A percentile compares a stretch with the other conserved stretches of the same genome.
Conservation (phyloP, 1,140 invertebrate genomes). For the Radopholus similis region DNA sequence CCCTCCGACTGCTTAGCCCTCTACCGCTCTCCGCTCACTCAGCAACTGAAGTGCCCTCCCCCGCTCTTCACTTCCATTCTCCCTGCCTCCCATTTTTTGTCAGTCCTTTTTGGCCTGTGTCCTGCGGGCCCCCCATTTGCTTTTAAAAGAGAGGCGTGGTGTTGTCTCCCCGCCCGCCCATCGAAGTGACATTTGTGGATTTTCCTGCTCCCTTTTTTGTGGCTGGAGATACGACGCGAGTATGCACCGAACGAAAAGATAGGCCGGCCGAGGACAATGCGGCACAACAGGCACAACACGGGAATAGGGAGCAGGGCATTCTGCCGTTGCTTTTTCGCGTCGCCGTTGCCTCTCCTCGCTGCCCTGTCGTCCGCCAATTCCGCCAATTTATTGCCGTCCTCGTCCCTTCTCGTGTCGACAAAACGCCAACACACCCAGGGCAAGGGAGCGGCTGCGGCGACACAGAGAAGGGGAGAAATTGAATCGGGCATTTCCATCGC, state of each 20-base stretch:
- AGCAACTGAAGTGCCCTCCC: not conserved
- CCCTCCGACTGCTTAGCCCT: not conserved
- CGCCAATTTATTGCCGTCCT: not conserved
- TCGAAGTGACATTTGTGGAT: not conserved
- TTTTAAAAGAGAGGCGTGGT: not conserved
- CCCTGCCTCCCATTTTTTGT: not conserved
- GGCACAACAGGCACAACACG: not conserved
- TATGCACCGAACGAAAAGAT: too few species aligned
- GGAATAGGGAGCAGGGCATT: not conserved
- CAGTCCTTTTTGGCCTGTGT: not conserved
- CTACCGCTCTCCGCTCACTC: not conserved
- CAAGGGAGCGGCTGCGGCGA: not conserved
- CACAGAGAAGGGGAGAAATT: not conserved
- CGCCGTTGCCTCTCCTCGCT: too few species aligned
- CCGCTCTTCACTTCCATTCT: not conserved
- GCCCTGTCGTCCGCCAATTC: too few species aligned
- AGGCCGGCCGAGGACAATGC: not conserved
- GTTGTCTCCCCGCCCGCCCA: not conserved
- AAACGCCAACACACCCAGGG: not conserved
- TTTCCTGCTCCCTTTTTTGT: too few species aligned
- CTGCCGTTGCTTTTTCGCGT: too few species aligned
- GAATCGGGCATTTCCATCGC: not conserved
- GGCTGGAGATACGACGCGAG: too few species aligned
- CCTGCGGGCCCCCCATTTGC: not conserved
- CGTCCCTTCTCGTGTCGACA: not conserved